Evolutionary conservation across 1,140 invertebrate genomes (phyloP), one percentile per base, ranked within the genome.

Genomic region (Maniola jurtina): DNA sequence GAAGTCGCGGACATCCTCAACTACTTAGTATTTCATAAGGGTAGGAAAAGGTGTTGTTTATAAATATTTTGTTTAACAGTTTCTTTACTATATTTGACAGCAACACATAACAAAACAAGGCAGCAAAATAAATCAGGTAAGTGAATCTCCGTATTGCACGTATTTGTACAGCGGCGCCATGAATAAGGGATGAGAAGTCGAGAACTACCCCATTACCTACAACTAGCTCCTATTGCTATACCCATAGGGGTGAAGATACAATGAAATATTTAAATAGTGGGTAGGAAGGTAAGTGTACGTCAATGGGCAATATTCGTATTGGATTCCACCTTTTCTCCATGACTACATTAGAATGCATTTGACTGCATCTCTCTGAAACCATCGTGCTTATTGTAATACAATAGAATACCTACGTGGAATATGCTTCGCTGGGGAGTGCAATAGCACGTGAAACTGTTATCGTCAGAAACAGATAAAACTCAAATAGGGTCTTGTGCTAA

Each of bases 61-160:
- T n/a, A n/a, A n/a, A n/a, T n/a, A n/a, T n/a, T n/a, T n/a, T n/a
- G n/a, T n/a, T n/a, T n/a, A n/a, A n/a, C n/a, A n/a, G n/a, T 42
- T 42, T 42, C 5, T 50, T 16, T 16, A 50, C 48, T 50, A 16
- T 25, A 55, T 35, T 34, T 55, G 13, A 55, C n/a, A 55, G 52
- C 35, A 40, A 40, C 55, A 57, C 36, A 33, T 35, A 40, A 40
- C 55, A 57, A 48, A 56, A 55, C 36, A 25, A 13, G 13, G 40
- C 52, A 64, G 52, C 35, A 57, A 64, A 64, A 64, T 64, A 54
- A 56, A 64, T 64, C 62, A 64, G 33, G 54, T 64, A 64, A 64
- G 62, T 64, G 54, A 64, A 64, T 64, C 61, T 55, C 62, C 62
- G 54, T 64, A 57, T 64, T 64, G 54, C 62, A 47, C 40, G 62